Percentiles rank a stretch among this genome's conserved stretches.
Evolutionary conservation across 2,797 vertebrate species (phyloP).

Genomic region (Acestrorhynchus altus): DNA sequence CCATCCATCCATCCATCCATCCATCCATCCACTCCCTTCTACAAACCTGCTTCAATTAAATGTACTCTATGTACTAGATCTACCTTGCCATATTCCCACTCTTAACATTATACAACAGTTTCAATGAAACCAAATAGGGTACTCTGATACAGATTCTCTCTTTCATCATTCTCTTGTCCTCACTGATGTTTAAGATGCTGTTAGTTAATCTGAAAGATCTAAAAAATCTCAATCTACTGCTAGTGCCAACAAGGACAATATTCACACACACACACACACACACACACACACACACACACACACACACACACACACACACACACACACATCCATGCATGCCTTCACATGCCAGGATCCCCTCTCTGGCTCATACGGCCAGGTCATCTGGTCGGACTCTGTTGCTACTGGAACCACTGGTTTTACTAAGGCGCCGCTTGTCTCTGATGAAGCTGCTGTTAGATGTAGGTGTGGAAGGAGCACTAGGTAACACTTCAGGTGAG

Average conservation of each 20-base stretch:
- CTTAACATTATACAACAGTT: constrained; percentile 46
- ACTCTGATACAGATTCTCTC: constrained; percentile 59
- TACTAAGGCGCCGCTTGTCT: constrained; percentile 90
- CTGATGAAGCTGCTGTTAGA: constrained; percentile 74
- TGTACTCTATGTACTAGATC: constrained; percentile 5
- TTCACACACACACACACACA: no score
- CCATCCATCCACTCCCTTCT: not conserved
- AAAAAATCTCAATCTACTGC: constrained; percentile 24
- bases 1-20: not conserved
- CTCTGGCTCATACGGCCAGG: constrained; percentile 81
- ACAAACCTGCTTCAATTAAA: not conserved
- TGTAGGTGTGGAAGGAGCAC: constrained; percentile 66
- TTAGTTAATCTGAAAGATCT: not conserved
- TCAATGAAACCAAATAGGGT: constrained; percentile 60
- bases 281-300: not conserved
- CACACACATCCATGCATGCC: not conserved
- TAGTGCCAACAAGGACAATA: constrained; percentile 26
- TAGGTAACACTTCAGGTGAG: constrained; percentile 67
- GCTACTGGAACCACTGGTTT: constrained; percentile 88
- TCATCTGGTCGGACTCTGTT: constrained; percentile 89
- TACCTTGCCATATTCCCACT: constrained; percentile 18
- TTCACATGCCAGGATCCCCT: not conserved
- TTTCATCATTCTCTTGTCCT: not conserved
- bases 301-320: constrained; percentile 5
- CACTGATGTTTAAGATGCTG: not conserved